A percentile compares a stretch with the other conserved stretches of the same genome.
These are phyloP conservation scores for Ellobius talpinus DNA, from an alignment of 2,113 vertebrate genomes.

Conservation along the genomic window DNA sequence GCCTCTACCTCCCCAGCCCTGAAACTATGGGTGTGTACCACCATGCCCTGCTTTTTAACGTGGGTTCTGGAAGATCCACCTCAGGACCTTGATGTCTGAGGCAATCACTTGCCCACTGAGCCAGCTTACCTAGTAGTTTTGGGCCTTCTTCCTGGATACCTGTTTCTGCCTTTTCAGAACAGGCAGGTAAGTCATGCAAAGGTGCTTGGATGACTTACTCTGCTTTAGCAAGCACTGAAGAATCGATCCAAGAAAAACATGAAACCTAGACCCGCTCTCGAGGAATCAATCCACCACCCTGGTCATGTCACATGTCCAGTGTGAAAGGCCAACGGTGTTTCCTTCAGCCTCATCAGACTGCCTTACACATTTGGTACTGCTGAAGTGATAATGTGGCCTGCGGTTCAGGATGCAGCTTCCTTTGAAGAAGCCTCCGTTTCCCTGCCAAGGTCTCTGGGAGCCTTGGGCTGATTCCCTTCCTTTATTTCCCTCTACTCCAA, in stretches of 20 bases:
- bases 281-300: not conserved
- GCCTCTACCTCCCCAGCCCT: not conserved
- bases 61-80: not conserved
- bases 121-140: not conserved
- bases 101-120: not conserved
- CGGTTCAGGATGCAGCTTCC: not conserved
- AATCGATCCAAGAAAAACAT: not conserved
- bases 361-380: not conserved
- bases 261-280: not conserved
- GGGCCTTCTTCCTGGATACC: not conserved
- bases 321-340: not conserved
- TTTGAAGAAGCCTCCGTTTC: constrained; percentile 4
- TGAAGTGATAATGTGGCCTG: not conserved
- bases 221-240: not conserved
- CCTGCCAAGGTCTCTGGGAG: not conserved
- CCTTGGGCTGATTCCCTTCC: not conserved
- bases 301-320: not conserved
- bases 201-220: not conserved
- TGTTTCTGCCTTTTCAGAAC: not conserved
- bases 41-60: too few species aligned
- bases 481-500: not conserved
- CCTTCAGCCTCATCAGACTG: not conserved
- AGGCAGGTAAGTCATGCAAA: not conserved
- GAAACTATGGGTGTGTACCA: not conserved
- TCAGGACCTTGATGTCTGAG: too few species aligned